Conservation (phyloP, 2,797 vertebrate species). For the Notoglanidium macrostoma region DNA sequence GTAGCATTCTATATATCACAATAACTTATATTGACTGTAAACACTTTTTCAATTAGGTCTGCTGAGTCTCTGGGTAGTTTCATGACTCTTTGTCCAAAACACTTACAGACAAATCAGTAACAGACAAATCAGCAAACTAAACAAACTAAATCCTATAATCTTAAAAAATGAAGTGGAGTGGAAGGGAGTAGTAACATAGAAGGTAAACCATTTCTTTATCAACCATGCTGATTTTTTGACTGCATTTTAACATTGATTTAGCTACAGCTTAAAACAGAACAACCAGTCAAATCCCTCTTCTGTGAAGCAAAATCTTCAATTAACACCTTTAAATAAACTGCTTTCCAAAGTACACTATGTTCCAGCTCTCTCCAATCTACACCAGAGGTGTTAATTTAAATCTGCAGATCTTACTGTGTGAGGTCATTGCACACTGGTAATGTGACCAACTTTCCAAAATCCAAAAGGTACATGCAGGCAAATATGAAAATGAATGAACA, state of each 20-base stretch:
- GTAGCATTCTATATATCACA: not conserved
- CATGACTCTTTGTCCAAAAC: not conserved
- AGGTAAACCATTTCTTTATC: not conserved
- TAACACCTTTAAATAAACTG: slow-evolving; percentile 29
- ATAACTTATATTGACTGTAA: not conserved
- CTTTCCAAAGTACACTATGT: not conserved
- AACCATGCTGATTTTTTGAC: not conserved
- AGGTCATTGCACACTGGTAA: not conserved
- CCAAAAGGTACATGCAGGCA: not conserved
- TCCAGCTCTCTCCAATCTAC: not conserved
- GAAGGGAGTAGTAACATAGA: not conserved
- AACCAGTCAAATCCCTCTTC: not conserved
- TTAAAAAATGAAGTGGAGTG: not conserved
- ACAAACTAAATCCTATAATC: not conserved
- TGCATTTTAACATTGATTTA: not conserved
- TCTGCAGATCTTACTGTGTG: slow-evolving; percentile 6
- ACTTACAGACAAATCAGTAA: not conserved
- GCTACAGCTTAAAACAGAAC: not conserved
- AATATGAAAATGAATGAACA: not conserved
- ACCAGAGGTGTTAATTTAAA: slow-evolving; percentile 32
- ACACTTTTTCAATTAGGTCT: not conserved
- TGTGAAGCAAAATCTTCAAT: slow-evolving; percentile 13
- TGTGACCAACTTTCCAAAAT: not conserved
- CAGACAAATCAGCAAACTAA: not conserved
- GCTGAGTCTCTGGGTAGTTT: not conserved